A percentile compares a stretch with the other conserved stretches of the same genome.
phyloP scores from a whole-genome alignment of 64 coral and sea anemone genomes.

The Cladopsammia gracilis region DNA sequence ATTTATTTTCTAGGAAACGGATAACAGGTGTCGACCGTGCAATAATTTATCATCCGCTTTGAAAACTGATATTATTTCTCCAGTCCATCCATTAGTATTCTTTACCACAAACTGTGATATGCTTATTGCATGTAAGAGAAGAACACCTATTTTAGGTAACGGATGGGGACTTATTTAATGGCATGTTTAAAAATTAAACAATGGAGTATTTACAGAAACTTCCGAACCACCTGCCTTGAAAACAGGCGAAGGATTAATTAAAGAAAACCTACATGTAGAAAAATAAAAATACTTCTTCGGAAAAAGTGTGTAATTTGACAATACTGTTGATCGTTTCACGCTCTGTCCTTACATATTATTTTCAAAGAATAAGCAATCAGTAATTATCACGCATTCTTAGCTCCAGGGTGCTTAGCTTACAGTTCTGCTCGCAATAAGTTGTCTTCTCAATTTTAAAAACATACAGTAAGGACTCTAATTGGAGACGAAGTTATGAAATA shows the following conservation, averaged over 20 bases:
- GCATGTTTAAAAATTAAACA: slow-evolving; percentile 8
- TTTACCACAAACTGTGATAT: neutral
- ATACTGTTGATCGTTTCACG: neutral
- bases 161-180: neutral
- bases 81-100: neutral
- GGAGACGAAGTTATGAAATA: neutral
- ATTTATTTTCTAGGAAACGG: neutral
- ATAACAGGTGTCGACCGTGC: neutral
- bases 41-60: neutral
- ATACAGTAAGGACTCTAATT: neutral
- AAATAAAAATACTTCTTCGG: neutral
- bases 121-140: too few species aligned
- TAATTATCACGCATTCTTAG: neutral
- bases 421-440: neutral
- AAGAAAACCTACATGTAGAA: neutral
- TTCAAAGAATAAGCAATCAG: neutral
- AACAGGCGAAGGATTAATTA: neutral
- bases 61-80: neutral
- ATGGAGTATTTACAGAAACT: neutral
- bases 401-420: neutral
- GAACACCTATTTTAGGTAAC: too few species aligned
- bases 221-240: neutral
- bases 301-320: neutral
- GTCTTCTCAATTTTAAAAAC: neutral
- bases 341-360: neutral